Base-by-base conservation (phyloP, 1,140 invertebrate species). In the Lordiphosa clarofinis region DNA sequence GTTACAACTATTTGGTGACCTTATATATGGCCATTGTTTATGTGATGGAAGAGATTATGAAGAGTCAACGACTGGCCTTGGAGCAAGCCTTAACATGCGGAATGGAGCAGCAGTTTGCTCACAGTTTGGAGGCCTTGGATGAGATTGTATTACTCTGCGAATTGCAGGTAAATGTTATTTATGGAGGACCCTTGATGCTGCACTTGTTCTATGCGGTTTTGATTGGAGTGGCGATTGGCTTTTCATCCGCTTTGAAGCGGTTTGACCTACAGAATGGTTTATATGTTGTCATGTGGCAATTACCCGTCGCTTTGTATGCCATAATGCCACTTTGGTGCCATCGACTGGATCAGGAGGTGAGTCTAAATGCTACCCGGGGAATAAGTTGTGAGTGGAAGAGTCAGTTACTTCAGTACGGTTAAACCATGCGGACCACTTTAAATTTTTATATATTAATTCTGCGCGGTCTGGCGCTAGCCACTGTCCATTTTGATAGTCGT, bases 1-100 rank as follows among this genome's bases (percentile, higher is more conserved):
- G 44, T 12, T 43, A 10, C 40, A 43, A 44, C n/a, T 46, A 36
- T 55, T 7, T 55, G 13, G 15, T 55, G n/a, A 36, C 40, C n/a
- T 36, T 36, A 3, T 37, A 35, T 6, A 36, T 28, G 42, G 40
- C 33, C 10, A 12, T 55, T 5, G 33, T 55, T 21, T 6, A 12
- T 33, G 13, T 5, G 15, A 35, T 54, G 38, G 28, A 38, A 39
- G 33, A 50, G 11, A 39, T 50, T 1, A 13, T 39, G 4, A 8
- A n/a, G 4, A 1, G 11, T 2, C 35, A 50, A 4, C 48, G 48
- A 1, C 4, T 3, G 8, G 15, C 15, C 2, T 21, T 50, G 4
- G 4, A 36, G n/a, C 11, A 6, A 0, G 12, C 24, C 3, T 19
- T 54, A 3, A 10, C 7, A 8, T 19, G 13, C 4, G 13, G 36